Evolutionary conservation across 2,888 invertebrate species (phyloP).

Genomic region (Trissolcus brochymenae): DNA sequence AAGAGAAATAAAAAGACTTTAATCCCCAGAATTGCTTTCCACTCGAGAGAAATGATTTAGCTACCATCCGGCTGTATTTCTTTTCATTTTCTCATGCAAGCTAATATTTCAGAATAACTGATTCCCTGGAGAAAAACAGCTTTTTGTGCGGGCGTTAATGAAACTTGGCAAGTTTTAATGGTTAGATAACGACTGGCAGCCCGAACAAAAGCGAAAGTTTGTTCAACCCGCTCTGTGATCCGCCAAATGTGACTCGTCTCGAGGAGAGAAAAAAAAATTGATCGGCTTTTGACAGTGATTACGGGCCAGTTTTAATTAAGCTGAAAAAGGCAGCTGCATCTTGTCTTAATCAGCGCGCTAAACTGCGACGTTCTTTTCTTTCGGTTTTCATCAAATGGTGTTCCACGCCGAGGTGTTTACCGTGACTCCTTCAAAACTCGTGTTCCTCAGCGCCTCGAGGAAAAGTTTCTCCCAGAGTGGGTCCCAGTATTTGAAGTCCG

Average conservation of each 20-base stretch:
- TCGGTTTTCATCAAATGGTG: neutral
- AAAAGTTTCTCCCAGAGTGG: constrained; percentile 92
- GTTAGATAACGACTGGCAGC: constrained; percentile 39
- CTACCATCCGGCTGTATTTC: constrained; percentile 11
- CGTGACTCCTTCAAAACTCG: constrained; percentile 96
- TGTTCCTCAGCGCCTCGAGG: constrained; percentile 91
- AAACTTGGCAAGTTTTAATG: constrained; percentile 46
- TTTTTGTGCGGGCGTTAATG: constrained; percentile 40
- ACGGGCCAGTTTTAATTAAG: constrained; percentile 44
- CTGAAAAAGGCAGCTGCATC: constrained; percentile 15
- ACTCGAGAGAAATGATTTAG: constrained; percentile 14
- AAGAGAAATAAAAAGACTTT: too few relatives aligned
- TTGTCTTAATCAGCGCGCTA: constrained; percentile 28
- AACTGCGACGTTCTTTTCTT: constrained; percentile 2
- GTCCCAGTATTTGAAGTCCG: constrained; percentile 90
- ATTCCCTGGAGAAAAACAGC: constrained; percentile 16
- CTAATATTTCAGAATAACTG: constrained; percentile 24
- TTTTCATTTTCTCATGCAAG: constrained; percentile 17
- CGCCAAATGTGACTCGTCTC: constrained; percentile 24
- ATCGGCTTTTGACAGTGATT: constrained; percentile 36
- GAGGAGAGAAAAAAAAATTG: constrained; percentile 23
- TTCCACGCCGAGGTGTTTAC: constrained; percentile 70
- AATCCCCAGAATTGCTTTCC: too few relatives aligned
- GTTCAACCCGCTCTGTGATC: constrained; percentile 23
- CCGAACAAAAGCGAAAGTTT: constrained; percentile 34